phyloP scores from a whole-genome alignment of 2,113 vertebrate genomes.

The Picathartes gymnocephalus region DNA sequence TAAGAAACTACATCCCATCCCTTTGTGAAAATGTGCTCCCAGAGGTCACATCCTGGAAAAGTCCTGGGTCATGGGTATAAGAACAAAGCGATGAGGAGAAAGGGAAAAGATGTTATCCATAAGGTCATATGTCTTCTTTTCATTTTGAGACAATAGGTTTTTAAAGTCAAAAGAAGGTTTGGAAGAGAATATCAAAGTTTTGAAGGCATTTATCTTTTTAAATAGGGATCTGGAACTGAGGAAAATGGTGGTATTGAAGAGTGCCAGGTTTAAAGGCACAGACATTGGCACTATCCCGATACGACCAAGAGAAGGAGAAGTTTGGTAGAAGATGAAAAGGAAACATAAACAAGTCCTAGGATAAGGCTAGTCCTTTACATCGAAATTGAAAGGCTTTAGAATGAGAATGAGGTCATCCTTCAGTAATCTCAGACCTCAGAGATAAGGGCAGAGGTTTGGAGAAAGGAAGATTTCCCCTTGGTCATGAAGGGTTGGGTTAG shows the following conservation, averaged over 20 bases:
- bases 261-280: neutral
- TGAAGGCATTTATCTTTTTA: neutral
- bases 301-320: neutral
- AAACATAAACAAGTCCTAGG: neutral
- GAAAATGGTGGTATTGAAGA: neutral
- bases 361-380: neutral
- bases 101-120: neutral
- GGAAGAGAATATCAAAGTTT: conserved; percentile 2
- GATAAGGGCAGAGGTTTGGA: neutral
- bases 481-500: neutral
- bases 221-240: neutral
- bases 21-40: neutral
- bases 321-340: neutral
- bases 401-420: neutral
- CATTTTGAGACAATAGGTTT: neutral
- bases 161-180: neutral
- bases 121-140: neutral
- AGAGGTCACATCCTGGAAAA: neutral
- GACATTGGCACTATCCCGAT: neutral
- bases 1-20: neutral
- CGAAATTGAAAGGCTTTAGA: neutral
- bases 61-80: neutral
- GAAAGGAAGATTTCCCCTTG: neutral
- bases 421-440: neutral
- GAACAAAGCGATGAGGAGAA: neutral